Conservation (phyloP, 2,797 vertebrate species). For the Potorous gilbertii region DNA sequence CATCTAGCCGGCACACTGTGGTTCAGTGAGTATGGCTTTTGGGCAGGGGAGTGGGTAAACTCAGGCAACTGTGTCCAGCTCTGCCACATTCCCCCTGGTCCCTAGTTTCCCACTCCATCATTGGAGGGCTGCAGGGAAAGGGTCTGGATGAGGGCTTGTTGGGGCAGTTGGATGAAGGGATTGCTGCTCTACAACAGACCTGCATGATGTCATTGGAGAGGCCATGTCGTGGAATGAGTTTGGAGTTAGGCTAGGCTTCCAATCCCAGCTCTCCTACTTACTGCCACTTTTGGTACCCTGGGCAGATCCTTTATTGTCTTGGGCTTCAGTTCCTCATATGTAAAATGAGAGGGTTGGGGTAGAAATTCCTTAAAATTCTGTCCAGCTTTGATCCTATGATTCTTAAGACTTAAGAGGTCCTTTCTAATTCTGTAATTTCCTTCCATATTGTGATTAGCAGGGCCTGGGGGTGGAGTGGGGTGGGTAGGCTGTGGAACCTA, state of each 20-base stretch:
- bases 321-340: neutral
- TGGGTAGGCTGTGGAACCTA: accelerated
- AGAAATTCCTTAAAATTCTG: neutral
- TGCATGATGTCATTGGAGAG: neutral
- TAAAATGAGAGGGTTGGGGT: neutral
- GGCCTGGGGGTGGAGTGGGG: accelerated
- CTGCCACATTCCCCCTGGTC: neutral
- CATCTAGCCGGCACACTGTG: conserved; percentile 95
- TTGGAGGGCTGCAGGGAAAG: neutral
- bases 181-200: neutral
- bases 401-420: neutral
- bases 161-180: neutral
- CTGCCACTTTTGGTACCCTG: neutral
- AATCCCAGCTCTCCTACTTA: neutral
- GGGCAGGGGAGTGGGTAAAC: neutral
- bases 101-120: neutral
- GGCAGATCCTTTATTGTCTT: neutral
- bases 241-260: neutral
- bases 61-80: neutral
- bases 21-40: conserved; percentile 92
- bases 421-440: neutral
- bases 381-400: neutral
- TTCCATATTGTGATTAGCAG: neutral
- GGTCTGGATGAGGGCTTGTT: neutral
- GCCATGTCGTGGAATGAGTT: neutral